Percentiles rank a stretch among this genome's conserved stretches.
Conservation (phyloP, 2,888 invertebrate genomes). For the Alloscopus bannaensis region DNA sequence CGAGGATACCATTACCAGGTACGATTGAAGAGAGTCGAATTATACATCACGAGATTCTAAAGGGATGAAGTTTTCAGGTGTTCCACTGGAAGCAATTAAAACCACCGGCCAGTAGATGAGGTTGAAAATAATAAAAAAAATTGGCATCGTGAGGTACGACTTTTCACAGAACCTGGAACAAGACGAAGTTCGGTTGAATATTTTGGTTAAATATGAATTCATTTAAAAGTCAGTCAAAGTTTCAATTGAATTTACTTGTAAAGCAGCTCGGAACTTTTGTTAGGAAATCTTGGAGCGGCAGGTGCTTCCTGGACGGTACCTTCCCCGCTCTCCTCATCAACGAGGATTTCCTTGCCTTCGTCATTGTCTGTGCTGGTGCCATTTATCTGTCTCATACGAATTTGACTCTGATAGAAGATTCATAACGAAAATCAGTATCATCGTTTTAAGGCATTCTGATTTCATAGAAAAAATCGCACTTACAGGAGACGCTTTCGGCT, state of each 20-base stretch:
- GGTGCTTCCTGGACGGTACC: conserved; percentile 17
- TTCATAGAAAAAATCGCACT: conserved; percentile 11
- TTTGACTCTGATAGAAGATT: conserved; percentile 40
- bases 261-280: conserved; percentile 41
- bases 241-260: conserved; percentile 40
- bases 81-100: conserved; percentile 62
- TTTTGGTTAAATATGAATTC: background rate
- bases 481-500: conserved; percentile 53
- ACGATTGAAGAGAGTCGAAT: too few relatives aligned
- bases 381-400: conserved; percentile 60
- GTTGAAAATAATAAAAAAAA: conserved; percentile 65
- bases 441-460: background rate
- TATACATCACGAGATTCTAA: conserved; percentile 54
- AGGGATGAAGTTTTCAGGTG: conserved; percentile 61
- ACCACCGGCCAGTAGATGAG: conserved; percentile 69
- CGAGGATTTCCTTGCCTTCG: conserved; percentile 57
- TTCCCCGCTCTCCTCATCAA: conserved; percentile 39
- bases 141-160: conserved; percentile 63
- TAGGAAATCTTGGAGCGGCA: conserved; percentile 36
- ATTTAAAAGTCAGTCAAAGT: background rate
- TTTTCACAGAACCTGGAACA: conserved; percentile 52
- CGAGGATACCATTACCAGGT: too few relatives aligned
- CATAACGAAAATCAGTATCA: background rate
- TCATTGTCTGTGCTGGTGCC: conserved; percentile 33
- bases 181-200: background rate